Base-by-base conservation (phyloP, 2,113 vertebrate species). In the Podarcis muralis region DNA sequence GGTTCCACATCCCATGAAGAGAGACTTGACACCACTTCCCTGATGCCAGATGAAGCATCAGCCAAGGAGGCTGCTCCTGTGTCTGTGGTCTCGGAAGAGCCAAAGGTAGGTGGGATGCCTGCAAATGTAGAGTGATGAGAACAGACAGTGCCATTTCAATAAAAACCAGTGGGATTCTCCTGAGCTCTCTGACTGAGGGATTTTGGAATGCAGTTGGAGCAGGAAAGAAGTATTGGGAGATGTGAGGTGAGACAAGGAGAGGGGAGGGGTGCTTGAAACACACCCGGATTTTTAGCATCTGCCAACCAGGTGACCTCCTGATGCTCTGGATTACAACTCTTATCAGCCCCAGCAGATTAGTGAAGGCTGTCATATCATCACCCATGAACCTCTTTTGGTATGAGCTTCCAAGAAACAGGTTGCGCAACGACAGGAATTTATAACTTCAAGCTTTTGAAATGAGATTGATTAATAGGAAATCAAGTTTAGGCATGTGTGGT, bases 31-130 rank as follows among this genome's bases (percentile, higher is more conserved):
- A 18, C 69, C 1, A 77, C 15, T 22, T 75, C 72, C 23, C 2
- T 75, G n/a, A n/a, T 27, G 8, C 0, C 35, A 18, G n/a, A 76
- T 23, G 62, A 15, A 1, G 3, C 0, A 12, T 8, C 16, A 9
- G 15, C 62, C 27, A 23, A 1, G 0, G 53, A 1, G 0, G 32
- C 53, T 48, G 18, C 32, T 59, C 27, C 79, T 27, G 43, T 74
- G 8, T 62, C 80, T 87, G 13, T 15, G 9, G 75, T 40, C 13
- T n/a, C 65, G 13, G 85, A 79, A 53, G 81, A 71, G 15, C 11
- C 85, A 71, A 83, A 87, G 85, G 89, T 90, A 83, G 20, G 53
- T 79, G 27, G 9, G n/a, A 66, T 5, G 53, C 37, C 32, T 1
- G 4, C 48, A 80, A 37, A 5, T 3, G 37, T 16, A 0, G 0